These are phyloP conservation scores for Decapterus maruadsi DNA, from an alignment of 2,797 vertebrate species.

Conservation along the genomic window DNA sequence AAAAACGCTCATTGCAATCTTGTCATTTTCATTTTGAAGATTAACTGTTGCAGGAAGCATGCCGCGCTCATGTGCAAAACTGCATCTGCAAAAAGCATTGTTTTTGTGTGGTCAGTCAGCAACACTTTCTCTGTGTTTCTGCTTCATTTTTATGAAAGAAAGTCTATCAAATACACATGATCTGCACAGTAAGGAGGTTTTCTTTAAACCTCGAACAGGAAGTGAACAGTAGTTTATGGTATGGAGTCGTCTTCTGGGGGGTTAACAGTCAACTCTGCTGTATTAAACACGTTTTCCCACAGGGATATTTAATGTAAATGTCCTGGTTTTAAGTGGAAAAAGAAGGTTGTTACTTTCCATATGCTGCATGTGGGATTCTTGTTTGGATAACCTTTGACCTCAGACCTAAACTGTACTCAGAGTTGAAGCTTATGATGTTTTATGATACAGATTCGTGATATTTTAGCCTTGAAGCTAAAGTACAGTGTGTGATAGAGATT, in stretches of 20 bases:
- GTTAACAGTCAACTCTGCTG: slow-evolving; percentile 24
- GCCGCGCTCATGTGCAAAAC: slow-evolving; percentile 21
- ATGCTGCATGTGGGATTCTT: slow-evolving; percentile 11
- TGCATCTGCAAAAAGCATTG: neutral
- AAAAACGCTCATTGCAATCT: neutral
- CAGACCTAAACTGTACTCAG: slow-evolving; percentile 19
- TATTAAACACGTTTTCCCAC: slow-evolving; percentile 28
- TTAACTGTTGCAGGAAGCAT: slow-evolving; percentile 34
- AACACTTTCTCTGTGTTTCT: neutral
- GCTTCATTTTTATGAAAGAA: neutral
- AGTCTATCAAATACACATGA: neutral
- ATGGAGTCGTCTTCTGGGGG: slow-evolving; percentile 1
- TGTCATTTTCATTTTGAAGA: no score
- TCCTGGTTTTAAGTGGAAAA: slow-evolving; percentile 15
- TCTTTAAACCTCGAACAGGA: slow-evolving; percentile 16
- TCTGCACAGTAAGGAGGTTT: neutral
- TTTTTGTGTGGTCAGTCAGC: slow-evolving; percentile 20
- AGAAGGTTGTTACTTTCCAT: slow-evolving; percentile 31
- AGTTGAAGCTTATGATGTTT: slow-evolving; percentile 1
- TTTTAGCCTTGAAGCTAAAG: neutral
- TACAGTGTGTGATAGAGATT: neutral
- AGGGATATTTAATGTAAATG: slow-evolving; percentile 37
- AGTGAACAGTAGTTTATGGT: slow-evolving; percentile 19
- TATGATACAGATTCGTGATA: slow-evolving; percentile 6
- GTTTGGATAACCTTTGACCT: slow-evolving; percentile 58